These are phyloP conservation scores for Aurelia coerulea DNA, from an alignment of 30 jellyfish, hydroid and myxozoan genomes.

Conservation along the genomic window DNA sequence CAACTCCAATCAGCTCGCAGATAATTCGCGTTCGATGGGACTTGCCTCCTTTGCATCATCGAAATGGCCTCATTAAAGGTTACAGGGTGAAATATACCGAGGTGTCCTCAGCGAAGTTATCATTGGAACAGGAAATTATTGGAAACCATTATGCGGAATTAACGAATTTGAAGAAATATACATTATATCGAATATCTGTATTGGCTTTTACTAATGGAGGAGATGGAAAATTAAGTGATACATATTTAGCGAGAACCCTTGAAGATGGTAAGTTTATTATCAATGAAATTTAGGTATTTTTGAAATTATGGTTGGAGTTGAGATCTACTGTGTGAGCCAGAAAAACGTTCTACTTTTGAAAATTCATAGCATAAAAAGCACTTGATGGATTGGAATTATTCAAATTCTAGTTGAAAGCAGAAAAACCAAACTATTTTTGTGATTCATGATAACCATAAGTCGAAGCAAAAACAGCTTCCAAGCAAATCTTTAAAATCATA, in stretches of 20 bases:
- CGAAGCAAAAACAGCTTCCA: too few species aligned
- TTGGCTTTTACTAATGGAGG: slow-evolving; percentile 93
- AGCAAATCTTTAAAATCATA: too few species aligned
- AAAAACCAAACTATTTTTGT: too few species aligned
- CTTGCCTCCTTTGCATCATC: slow-evolving; percentile 61
- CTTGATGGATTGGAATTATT: too few species aligned
- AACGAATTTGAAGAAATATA: slow-evolving; percentile 65
- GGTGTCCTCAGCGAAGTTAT: slow-evolving; percentile 7
- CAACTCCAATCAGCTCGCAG: slow-evolving; percentile 70
- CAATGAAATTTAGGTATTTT: too few species aligned
- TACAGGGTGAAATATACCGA: slow-evolving; percentile 85
- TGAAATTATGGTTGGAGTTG: too few species aligned
- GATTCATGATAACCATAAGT: too few species aligned
- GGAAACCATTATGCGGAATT: slow-evolving; percentile 62
- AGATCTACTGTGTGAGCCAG: too few species aligned
- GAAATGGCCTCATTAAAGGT: slow-evolving; percentile 86
- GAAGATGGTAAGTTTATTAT: slow-evolving; percentile 76
- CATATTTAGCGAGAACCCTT: slow-evolving; percentile 56
- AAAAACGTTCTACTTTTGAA: too few species aligned
- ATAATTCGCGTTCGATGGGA: slow-evolving; percentile 80
- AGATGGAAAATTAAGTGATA: slow-evolving; percentile 73
- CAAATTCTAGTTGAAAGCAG: too few species aligned
- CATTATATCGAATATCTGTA: slow-evolving; percentile 74
- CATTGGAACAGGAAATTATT: slow-evolving; percentile 20
- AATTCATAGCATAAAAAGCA: too few species aligned